Evolutionary conservation across 2,888 invertebrate species (phyloP).

Genomic region (Glyphotaelius pellucidus): DNA sequence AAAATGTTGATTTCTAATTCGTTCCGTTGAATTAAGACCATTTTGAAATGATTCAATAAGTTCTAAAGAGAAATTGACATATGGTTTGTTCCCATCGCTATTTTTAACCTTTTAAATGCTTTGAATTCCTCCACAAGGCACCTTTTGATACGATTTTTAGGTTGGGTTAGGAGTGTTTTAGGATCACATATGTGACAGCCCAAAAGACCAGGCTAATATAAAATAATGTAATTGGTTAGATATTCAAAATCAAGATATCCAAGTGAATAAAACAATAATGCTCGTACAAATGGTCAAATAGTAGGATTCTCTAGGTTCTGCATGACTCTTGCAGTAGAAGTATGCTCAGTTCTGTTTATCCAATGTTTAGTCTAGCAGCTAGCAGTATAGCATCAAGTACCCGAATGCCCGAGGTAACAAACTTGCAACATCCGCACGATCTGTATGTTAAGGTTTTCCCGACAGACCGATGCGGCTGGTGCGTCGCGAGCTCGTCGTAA

Average conservation of each 20-base stretch:
- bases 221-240: background rate
- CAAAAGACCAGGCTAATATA: no score
- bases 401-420: slow-evolving; percentile 22
- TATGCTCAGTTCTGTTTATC: background rate
- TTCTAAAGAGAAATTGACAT: background rate
- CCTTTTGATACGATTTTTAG: no score
- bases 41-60: no score
- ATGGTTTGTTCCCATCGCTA: background rate
- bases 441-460: slow-evolving; percentile 47
- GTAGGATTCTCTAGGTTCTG: slow-evolving; percentile 7
- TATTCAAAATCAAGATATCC: background rate
- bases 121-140: no score
- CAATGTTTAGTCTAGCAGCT: background rate
- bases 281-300: background rate
- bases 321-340: slow-evolving; percentile 15
- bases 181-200: no score
- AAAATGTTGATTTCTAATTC: background rate
- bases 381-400: slow-evolving; percentile 50
- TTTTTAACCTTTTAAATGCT: background rate
- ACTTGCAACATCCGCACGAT: slow-evolving; percentile 45
- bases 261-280: slow-evolving; percentile 10
- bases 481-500: slow-evolving; percentile 4
- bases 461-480: slow-evolving; percentile 37
- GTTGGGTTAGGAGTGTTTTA: no score
- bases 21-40: background rate